These are phyloP conservation scores for Blastobasis lacticolella DNA, from an alignment of 2,888 invertebrate genomes.

Conservation along the genomic window DNA sequence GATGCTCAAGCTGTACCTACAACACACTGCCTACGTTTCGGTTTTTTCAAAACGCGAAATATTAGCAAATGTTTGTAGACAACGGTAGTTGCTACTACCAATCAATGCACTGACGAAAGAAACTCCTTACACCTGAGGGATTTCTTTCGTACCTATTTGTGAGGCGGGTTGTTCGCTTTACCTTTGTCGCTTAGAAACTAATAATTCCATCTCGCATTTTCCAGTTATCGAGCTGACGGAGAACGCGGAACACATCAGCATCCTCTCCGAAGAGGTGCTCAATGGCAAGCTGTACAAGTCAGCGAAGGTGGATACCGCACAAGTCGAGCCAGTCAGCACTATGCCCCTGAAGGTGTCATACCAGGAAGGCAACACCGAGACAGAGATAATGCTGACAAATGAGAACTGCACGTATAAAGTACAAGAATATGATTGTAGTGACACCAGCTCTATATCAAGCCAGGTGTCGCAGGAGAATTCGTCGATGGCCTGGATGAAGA, in stretches of 20 bases:
- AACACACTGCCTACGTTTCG: no score
- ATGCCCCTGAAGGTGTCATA: slow-evolving; percentile 58
- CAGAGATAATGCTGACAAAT: slow-evolving; percentile 51
- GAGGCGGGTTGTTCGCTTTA: no score
- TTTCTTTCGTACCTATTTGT: no score
- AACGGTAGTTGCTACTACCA: no score
- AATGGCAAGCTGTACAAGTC: slow-evolving; percentile 74
- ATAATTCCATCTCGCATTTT: slow-evolving; percentile 17
- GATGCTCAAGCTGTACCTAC: no score
- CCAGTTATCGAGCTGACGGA: slow-evolving; percentile 79
- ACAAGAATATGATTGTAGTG: slow-evolving; percentile 41
- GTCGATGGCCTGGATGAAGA: slow-evolving; percentile 67
- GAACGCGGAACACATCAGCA: slow-evolving; percentile 59
- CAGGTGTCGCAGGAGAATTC: slow-evolving; percentile 51
- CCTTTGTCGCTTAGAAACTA: no score
- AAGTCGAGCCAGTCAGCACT: slow-evolving; percentile 32
- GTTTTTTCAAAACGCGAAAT: no score
- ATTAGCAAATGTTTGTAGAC: no score
- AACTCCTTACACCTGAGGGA: no score
- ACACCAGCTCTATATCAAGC: slow-evolving; percentile 51
- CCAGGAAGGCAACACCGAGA: slow-evolving; percentile 51
- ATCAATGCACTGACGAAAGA: no score
- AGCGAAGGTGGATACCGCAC: slow-evolving; percentile 34
- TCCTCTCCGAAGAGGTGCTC: slow-evolving; percentile 68
- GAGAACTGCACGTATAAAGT: slow-evolving; percentile 59